Evolutionary conservation across 2,113 vertebrate species (phyloP), one percentile per base, ranked within the genome.

Genomic region (Apistogramma diplotaenia): DNA sequence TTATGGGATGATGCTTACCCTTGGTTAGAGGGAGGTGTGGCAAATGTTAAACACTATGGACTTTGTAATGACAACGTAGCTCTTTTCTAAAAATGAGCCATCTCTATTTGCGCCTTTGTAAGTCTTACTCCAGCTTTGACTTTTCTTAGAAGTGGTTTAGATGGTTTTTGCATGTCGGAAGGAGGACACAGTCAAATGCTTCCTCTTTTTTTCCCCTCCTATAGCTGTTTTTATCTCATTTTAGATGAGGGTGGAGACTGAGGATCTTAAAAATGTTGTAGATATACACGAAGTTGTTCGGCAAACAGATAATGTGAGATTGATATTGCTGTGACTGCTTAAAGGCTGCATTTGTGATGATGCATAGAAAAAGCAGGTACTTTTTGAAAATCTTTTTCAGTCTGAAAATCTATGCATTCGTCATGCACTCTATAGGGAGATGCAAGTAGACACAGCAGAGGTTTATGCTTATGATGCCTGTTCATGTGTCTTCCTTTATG

Each of bases 1-100:
- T 77, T 77, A 35, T 54, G 58, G 78, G 83, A 55, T 16, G 88
- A 71, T 15, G 23, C 82, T 85, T 76, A 70, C 67, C 46, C 79
- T 74, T 2, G 57, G 72, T 33, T 1, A 3, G 12, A 72, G 65
- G 85, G 77, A 84, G 79, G 88, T 91, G 87, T 86, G 87, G 83
- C 56, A 49, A 21, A 79, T 31, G 82, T 80, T 84, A 83, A 91
- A 89, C 86, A 81, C 74, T 65, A 11, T 35, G 73, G 76, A 65
- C 79, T 67, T 49, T 46, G 58, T 93, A 91, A 93, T 93, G 83
- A 93, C 90, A 89, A 18, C 53, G 78, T 91, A 85, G 82, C 53
- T 35, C 57, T 74, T 79, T 81, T 83, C 82, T 87, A 82, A 86
- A 89, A 89, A 81, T 72, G 87, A 85, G 74, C 73, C 11, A 23